phyloP scores from a whole-genome alignment of 1,140 invertebrate genomes.

The Tenebrio molitor region DNA sequence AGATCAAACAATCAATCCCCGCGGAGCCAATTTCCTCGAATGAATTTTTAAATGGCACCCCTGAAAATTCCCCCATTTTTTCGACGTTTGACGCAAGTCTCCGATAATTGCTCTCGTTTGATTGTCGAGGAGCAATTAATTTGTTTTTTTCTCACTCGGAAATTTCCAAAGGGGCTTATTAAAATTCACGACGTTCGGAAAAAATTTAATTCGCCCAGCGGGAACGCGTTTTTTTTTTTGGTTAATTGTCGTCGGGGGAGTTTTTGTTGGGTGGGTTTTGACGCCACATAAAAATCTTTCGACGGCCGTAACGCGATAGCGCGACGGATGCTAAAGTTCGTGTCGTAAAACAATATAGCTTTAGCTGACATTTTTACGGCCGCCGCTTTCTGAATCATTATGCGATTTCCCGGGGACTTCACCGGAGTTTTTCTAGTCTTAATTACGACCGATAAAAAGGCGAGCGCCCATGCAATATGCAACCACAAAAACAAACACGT shows the following conservation, averaged over 20 bases:
- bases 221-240: background rate
- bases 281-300: background rate
- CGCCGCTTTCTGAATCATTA: too few relatives aligned
- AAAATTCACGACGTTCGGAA: background rate
- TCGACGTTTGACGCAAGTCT: too few relatives aligned
- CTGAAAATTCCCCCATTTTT: background rate
- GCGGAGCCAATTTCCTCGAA: background rate
- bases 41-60: too few relatives aligned
- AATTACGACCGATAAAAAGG: too few relatives aligned
- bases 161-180: too few relatives aligned
- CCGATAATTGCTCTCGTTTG: background rate
- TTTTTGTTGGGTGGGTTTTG: background rate
- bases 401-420: too few relatives aligned
- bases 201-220: background rate
- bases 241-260: background rate
- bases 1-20: background rate
- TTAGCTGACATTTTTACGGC: background rate
- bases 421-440: too few relatives aligned
- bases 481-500: too few relatives aligned
- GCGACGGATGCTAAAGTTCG: too few relatives aligned
- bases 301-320: background rate
- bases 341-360: background rate
- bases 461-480: too few relatives aligned
- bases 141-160: too few relatives aligned
- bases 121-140: background rate